Conservation (phyloP, 2,797 vertebrate genomes). For the Phrynocephalus guinanensis region DNA sequence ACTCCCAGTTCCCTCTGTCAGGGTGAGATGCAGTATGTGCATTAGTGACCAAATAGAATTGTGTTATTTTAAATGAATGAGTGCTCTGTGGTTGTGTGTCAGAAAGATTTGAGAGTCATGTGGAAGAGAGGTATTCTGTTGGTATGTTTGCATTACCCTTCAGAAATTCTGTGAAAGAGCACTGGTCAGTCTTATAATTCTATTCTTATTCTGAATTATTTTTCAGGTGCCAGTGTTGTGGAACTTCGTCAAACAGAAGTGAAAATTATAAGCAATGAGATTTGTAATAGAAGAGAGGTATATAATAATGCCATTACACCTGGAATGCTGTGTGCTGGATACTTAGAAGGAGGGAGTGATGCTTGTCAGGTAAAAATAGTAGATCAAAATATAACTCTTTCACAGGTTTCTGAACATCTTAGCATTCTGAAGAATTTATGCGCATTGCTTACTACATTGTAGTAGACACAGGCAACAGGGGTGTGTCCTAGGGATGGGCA, state of each 20-base stretch:
- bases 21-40: too few relatives aligned
- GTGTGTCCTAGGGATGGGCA: too few relatives aligned
- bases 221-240: constrained; percentile 63
- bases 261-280: constrained; percentile 69
- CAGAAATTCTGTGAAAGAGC: neutral
- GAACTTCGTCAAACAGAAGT: constrained; percentile 77
- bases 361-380: constrained; percentile 77
- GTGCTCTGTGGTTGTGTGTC: neutral
- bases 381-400: neutral
- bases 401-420: neutral
- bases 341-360: constrained; percentile 75
- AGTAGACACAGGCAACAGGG: too few relatives aligned
- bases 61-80: neutral
- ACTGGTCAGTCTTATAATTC: neutral
- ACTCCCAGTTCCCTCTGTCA: neutral
- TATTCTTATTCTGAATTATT: neutral
- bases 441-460: too few relatives aligned
- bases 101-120: too few relatives aligned
- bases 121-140: neutral
- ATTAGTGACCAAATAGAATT: neutral
- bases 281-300: constrained; percentile 71
- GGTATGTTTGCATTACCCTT: too few relatives aligned
- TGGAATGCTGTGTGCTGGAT: constrained; percentile 82
- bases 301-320: constrained; percentile 69
- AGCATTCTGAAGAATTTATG: too few relatives aligned